Base-by-base conservation (phyloP, 2,113 vertebrate species). In the Mormoops blainvillei region DNA sequence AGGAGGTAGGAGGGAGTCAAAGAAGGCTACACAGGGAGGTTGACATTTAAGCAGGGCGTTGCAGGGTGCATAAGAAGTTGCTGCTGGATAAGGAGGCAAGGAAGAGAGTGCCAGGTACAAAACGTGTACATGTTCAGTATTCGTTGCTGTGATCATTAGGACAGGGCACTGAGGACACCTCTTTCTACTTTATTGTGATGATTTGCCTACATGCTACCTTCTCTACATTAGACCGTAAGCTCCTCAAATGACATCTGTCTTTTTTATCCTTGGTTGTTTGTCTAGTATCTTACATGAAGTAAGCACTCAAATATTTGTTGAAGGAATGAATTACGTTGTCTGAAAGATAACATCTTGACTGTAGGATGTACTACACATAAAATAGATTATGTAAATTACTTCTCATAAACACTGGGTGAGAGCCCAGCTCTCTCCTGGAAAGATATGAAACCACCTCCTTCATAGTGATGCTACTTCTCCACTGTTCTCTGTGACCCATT, bases 251-350 rank as follows among this genome's bases (percentile, higher is more conserved):
- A 54, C 36, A 52, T 73, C 74, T 82, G 28, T 94, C 67, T 92
- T 70, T 76, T 89, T 77, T 26, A 7, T 81, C 10, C 7, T 56
- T 48, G 36, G 58, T 78, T 50, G 22, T 52, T 68, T 95, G 28
- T 88, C 89, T 89, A 78, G 31, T 45, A 71, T 38, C 38, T 92
- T 91, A 48, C 38, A 41, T 2, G 7, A 48, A 89, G 19, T 80
- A 89, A 91, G 15, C 77, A 73, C 20, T 89, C 74, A 89, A 95
- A 90, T 90, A 94, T 87, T 87, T 87, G 52, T 76, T 38, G 81
- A 86, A 81, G n/a, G 70, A 87, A 81, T 90, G 80, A 81, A 70
- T 94, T 50, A 76, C 76, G 87, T 93, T 76, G 54, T 94, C 93
- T 52, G 74, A 87, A 74, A 93, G 84, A 43, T 45, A 80, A 61